These are phyloP conservation scores for Perithous albicinctus DNA, from an alignment of 2,888 invertebrate species.

Conservation along the genomic window DNA sequence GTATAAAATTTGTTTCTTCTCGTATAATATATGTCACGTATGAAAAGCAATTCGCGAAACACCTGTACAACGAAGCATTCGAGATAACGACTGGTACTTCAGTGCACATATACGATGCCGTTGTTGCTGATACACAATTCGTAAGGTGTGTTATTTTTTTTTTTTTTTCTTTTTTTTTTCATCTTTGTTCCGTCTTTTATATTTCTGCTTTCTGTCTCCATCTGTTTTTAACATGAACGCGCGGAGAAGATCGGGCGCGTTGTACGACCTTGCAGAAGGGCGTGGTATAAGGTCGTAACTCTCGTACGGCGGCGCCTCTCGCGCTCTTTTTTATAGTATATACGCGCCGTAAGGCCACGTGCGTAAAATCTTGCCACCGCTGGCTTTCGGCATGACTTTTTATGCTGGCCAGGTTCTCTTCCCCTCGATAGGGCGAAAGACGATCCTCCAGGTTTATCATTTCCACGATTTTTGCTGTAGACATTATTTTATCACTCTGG, in stretches of 20 bases:
- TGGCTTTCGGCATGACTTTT: neutral
- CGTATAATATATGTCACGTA: conserved; percentile 34
- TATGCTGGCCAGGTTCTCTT: neutral
- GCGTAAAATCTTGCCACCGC: conserved; percentile 34
- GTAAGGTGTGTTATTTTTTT: too few species aligned
- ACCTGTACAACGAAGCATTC: conserved; percentile 54
- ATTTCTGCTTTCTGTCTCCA: conserved; percentile 12
- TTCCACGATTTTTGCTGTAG: conserved; percentile 25
- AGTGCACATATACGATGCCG: conserved; percentile 5
- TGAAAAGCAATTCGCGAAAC: conserved; percentile 51
- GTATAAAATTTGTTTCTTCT: neutral
- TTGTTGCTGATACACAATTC: conserved; percentile 14
- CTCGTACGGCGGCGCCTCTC: conserved; percentile 38
- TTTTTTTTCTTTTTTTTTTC: conserved; percentile 28
- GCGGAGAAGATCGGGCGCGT: conserved; percentile 16
- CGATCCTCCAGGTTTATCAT: conserved; percentile 14
- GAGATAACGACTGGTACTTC: conserved; percentile 60
- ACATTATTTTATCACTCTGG: neutral
- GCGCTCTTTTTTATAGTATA: conserved; percentile 37
- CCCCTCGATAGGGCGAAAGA: neutral
- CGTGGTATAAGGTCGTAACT: conserved; percentile 62
- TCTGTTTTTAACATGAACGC: conserved; percentile 32
- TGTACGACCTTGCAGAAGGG: conserved; percentile 55
- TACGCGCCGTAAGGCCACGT: conserved; percentile 34
- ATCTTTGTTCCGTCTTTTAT: conserved; percentile 8